Evolutionary conservation across 2,797 vertebrate species (phyloP).

Genomic region (Falco biarmicus): DNA sequence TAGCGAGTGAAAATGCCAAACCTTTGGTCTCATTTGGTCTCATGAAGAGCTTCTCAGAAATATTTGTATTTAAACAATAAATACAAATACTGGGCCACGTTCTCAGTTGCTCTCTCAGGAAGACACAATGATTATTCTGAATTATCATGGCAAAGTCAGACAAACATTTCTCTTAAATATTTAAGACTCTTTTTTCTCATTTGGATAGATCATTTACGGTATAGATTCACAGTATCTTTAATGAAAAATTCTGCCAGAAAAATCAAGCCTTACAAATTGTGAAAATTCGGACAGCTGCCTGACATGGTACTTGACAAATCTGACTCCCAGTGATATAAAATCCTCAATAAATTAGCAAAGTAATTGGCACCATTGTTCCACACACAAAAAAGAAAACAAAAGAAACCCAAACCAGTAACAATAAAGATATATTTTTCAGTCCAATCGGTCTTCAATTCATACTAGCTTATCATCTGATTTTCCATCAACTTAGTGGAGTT

Average conservation of each 20-base stretch:
- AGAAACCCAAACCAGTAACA: not conserved
- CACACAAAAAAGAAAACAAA: not conserved
- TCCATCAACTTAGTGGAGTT: not conserved
- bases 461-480: not conserved
- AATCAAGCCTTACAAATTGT: not conserved
- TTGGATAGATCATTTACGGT: not conserved
- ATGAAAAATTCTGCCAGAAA: not conserved
- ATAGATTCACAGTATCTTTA: not conserved
- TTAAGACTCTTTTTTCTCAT: not conserved
- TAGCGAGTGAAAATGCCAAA: slow-evolving; percentile 11
- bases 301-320: not conserved
- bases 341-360: not conserved
- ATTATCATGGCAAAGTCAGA: not conserved
- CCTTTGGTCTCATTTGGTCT: not conserved
- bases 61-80: not conserved
- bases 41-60: not conserved
- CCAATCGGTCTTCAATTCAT: not conserved
- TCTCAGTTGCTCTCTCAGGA: not conserved
- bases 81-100: not conserved
- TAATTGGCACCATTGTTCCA: not conserved
- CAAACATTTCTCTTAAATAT: not conserved
- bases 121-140: not conserved
- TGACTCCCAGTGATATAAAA: not conserved
- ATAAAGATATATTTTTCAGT: not conserved
- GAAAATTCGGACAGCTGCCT: not conserved